These are phyloP conservation scores for Bombus waltoni DNA, from an alignment of 1,140 invertebrate genomes.

Conservation along the genomic window DNA sequence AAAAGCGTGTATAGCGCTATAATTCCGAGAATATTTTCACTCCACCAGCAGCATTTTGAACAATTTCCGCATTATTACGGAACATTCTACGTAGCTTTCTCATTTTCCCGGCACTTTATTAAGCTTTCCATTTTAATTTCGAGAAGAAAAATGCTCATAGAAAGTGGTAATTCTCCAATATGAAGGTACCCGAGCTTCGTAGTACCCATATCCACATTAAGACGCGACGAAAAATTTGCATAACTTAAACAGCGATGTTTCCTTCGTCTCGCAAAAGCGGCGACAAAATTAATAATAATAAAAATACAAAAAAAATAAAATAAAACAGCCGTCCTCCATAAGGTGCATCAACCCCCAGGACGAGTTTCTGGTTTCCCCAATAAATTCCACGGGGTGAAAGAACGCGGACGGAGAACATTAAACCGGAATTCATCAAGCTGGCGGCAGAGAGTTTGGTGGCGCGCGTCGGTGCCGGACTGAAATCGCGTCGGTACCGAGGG, in stretches of 20 bases:
- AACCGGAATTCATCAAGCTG: slow-evolving; percentile 38
- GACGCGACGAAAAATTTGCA: too few relatives aligned
- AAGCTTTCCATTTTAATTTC: too few relatives aligned
- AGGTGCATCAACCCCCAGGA: not conserved
- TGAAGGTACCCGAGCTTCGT: too few relatives aligned
- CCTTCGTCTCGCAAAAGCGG: not conserved
- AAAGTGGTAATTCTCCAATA: too few relatives aligned
- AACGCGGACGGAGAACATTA: slow-evolving; percentile 24
- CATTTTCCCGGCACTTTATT: too few relatives aligned
- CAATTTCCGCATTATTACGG: too few relatives aligned
- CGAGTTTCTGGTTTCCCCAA: slow-evolving; percentile 13
- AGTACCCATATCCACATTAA: too few relatives aligned
- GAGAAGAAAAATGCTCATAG: too few relatives aligned
- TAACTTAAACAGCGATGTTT: not conserved
- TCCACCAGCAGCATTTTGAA: too few relatives aligned
- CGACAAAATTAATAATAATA: not conserved
- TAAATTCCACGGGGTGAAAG: slow-evolving; percentile 27
- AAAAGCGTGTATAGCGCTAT: too few relatives aligned
- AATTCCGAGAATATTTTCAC: too few relatives aligned
- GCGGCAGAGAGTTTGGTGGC: slow-evolving; percentile 1
- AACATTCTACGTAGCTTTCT: too few relatives aligned
- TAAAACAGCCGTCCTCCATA: not conserved
- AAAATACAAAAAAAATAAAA: not conserved
- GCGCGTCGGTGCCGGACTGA: not conserved
- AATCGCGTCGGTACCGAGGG: slow-evolving; percentile 30